Conservation (phyloP, 2,113 vertebrate species). For the Vulpes ferrilata region DNA sequence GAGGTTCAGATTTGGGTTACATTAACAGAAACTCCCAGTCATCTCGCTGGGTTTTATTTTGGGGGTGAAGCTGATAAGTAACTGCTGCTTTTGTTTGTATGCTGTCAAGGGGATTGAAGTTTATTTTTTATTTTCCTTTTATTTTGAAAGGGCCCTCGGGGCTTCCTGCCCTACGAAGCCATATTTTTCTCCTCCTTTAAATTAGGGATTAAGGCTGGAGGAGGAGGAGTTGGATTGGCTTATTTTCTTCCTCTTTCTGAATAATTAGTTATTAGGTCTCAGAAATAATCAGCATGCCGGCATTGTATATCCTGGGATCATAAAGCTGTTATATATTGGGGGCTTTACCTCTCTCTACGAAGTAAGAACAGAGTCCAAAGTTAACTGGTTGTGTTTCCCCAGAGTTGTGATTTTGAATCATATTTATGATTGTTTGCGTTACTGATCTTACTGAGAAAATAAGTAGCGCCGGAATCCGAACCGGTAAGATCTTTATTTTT, state of each 20-base stretch:
- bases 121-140: constrained; percentile 56
- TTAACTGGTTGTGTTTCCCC: background rate
- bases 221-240: constrained; percentile 47
- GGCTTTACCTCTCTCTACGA: background rate
- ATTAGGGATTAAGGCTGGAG: constrained; percentile 38
- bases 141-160: constrained; percentile 44
- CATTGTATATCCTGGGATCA: background rate
- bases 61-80: background rate
- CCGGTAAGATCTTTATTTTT: constrained; percentile 73
- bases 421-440: background rate
- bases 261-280: constrained; percentile 44
- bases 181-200: background rate
- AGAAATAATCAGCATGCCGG: background rate
- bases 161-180: background rate
- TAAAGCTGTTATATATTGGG: background rate
- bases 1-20: constrained; percentile 67
- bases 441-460: constrained; percentile 23
- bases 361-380: background rate
- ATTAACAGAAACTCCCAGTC: constrained; percentile 55
- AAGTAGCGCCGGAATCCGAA: background rate
- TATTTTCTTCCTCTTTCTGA: constrained; percentile 39
- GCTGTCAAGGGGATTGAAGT: constrained; percentile 41
- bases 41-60: constrained; percentile 54
- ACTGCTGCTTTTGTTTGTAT: constrained; percentile 36
- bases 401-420: constrained; percentile 36